These are phyloP conservation scores for Crypturellus tataupa DNA, from an alignment of 2,797 vertebrate genomes.

Conservation along the genomic window DNA sequence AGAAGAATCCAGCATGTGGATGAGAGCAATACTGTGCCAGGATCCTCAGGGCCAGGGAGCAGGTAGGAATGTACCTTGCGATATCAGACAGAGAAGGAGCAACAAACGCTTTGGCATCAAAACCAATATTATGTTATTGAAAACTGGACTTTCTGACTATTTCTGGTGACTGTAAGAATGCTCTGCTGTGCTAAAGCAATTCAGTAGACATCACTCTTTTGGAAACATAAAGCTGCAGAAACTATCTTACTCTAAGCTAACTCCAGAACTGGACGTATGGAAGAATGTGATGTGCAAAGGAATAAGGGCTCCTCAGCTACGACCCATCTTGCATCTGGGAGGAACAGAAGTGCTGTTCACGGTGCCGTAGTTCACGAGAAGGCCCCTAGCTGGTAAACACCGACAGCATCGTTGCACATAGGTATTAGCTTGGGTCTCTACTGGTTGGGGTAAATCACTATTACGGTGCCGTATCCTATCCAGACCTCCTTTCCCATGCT, in stretches of 20 bases:
- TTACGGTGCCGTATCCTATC: neutral
- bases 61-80: neutral
- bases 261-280: neutral
- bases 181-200: neutral
- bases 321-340: rapidly evolving
- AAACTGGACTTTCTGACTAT: neutral
- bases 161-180: neutral
- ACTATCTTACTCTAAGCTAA: neutral
- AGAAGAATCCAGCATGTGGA: neutral
- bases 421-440: neutral
- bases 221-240: neutral
- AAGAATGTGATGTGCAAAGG: neutral
- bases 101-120: conserved; percentile 23
- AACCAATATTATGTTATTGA: neutral
- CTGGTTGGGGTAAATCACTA: neutral
- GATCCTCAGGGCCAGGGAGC: neutral
- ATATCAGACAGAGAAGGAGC: neutral
- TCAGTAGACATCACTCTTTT: neutral
- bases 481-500: neutral
- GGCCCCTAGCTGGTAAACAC: neutral
- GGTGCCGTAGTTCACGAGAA: neutral
- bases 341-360: neutral
- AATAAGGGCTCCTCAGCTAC: rapidly evolving
- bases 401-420: neutral
- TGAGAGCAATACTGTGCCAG: rapidly evolving